Base-by-base conservation (phyloP, 2,888 invertebrate species). In the Rhodophaea formosa region DNA sequence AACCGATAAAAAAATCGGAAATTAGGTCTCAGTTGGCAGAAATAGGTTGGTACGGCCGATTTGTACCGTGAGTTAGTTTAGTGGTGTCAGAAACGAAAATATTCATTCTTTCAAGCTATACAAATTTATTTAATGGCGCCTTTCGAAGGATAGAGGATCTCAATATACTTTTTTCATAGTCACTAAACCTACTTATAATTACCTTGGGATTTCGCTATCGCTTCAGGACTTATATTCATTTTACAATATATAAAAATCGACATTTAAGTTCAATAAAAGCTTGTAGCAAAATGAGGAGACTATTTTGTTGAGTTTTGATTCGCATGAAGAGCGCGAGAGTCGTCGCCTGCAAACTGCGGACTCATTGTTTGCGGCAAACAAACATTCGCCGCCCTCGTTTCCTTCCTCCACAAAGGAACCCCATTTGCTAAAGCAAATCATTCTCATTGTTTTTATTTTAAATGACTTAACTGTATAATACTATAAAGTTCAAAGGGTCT, bases 301-400 rank as follows among this genome's bases (percentile, higher is more conserved):
- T 79, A 80, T 83, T 84, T 84, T 82, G 82, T 81, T 79, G 79
- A 81, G 80, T 83, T 86, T 81, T 84, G 84, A 85, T 87, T 84
- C 81, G 74, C 80, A 82, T 82, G 81, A 85, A 84, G 84, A 85
- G 80, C 83, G 82, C 82, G 76, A 75, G 75, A 78, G 80, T 76
- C 80, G 80, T 74, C 74, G 77, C 76, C 80, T 85, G 80, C 88
- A 89, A 89, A 88, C 89, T 86, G 88, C 86, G 77, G 81, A 77
- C 83, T 86, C 86, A 88, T 88, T 90, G 87, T 89, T 88, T 86
- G 82, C 74, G 74, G 71, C 78, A 74, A 81, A 82, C 88, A 88
- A 90, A 89, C 86, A 86, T 84, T 84, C 82, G 79, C 79, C 74
- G 75, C 75, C 69, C 77, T 74, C 81, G 82, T 78, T 83, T 86